Evolutionary conservation across 2,113 vertebrate species (phyloP).

Genomic region (Sterrhoptilus dennistouni): DNA sequence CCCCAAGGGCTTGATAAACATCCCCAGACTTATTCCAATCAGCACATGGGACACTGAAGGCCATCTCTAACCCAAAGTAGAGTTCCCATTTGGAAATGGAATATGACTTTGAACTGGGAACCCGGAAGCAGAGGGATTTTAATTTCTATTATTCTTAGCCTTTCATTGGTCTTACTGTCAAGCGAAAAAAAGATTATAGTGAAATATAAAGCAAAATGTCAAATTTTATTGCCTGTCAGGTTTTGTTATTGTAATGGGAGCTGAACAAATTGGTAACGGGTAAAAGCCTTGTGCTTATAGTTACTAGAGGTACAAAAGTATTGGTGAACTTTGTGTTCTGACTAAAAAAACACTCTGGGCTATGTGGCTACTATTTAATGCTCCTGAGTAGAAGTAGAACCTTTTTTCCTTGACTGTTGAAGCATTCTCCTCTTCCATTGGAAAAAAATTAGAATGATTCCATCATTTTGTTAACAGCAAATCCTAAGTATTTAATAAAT

Average conservation of each 20-base stretch:
- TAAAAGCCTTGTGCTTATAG: not conserved
- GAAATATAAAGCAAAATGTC: not conserved
- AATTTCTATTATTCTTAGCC: not conserved
- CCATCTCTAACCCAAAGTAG: not conserved
- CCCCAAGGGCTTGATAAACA: not conserved
- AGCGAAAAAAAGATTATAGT: not conserved
- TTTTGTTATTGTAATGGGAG: not conserved
- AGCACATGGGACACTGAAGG: not conserved
- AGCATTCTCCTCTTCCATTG: not conserved
- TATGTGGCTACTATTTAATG: not conserved
- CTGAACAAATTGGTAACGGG: not conserved
- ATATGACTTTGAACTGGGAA: not conserved
- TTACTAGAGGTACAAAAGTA: not conserved
- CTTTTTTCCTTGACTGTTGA: not conserved
- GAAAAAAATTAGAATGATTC: rapidly evolving
- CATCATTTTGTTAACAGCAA: not conserved
- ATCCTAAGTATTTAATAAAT: not conserved
- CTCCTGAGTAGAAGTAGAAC: not conserved
- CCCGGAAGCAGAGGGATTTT: not conserved
- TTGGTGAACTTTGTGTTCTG: not conserved
- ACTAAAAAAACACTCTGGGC: not conserved
- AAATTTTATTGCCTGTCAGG: not conserved
- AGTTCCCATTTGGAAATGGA: not conserved
- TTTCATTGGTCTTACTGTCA: not conserved
- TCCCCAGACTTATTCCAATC: not conserved